Evolutionary conservation across 2,888 invertebrate species (phyloP).

Genomic region (Drosophila imparisetae): DNA sequence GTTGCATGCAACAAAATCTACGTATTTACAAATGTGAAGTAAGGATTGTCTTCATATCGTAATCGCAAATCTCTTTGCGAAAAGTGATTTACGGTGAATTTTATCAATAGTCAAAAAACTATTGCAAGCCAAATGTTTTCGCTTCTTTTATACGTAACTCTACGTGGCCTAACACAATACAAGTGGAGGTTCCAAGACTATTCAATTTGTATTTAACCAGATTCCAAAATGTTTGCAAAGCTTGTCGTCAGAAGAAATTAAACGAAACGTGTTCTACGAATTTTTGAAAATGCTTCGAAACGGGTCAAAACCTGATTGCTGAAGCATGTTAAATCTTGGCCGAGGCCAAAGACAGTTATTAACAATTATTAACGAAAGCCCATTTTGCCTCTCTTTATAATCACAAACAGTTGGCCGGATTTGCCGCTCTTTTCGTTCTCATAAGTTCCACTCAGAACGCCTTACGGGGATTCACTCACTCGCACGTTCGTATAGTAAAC

Average conservation of each 20-base stretch:
- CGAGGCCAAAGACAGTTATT: not conserved
- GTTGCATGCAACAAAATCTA: constrained; percentile 3
- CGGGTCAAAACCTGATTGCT: not conserved
- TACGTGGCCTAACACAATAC: not conserved
- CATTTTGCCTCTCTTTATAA: not conserved
- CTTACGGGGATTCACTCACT: constrained; percentile 20
- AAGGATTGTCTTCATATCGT: not conserved
- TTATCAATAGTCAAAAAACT: not conserved
- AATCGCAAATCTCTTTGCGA: not conserved
- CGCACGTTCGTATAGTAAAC: constrained; percentile 38
- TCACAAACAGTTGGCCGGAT: not conserved
- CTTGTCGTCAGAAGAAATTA: not conserved
- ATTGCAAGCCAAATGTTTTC: not conserved
- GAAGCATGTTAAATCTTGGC: not conserved
- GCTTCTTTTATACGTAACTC: not conserved
- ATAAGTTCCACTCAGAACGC: not conserved
- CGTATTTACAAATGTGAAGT: not conserved
- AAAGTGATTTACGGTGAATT: too few species aligned
- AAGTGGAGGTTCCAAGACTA: not conserved
- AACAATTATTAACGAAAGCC: not conserved
- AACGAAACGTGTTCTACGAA: not conserved
- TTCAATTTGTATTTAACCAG: not conserved
- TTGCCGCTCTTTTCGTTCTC: not conserved
- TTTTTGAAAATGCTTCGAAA: not conserved
- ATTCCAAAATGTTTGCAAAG: not conserved